Evolutionary conservation across 2,888 invertebrate species (phyloP).

Genomic region (Campopleginae sp.): DNA sequence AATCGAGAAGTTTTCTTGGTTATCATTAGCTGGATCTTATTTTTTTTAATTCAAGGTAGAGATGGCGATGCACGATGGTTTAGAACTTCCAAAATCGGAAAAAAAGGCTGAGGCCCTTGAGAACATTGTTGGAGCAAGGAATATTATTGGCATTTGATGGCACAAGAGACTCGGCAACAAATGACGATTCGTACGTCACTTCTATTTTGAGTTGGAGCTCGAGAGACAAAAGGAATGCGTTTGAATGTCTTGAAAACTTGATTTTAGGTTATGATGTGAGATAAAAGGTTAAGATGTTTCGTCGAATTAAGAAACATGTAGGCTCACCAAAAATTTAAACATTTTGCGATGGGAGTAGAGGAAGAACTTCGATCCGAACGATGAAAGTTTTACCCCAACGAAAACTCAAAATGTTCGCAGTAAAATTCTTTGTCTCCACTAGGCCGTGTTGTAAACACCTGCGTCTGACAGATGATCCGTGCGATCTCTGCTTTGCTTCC

Average conservation of each 20-base stretch:
- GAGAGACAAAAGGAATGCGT: background rate
- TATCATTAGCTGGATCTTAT: background rate
- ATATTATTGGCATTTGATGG: background rate
- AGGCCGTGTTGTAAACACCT: slow-evolving; percentile 43
- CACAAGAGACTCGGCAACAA: background rate
- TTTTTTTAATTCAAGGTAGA: too few relatives aligned
- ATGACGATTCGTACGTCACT: background rate
- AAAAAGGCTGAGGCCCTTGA: background rate
- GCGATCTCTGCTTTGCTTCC: background rate
- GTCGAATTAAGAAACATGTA: background rate
- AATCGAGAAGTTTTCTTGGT: background rate
- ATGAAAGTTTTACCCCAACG: background rate
- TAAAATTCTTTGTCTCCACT: slow-evolving; percentile 6
- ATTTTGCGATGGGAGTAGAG: slow-evolving; percentile 68
- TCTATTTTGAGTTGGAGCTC: slow-evolving; percentile 1
- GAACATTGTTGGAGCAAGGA: background rate
- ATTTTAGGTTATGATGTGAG: background rate
- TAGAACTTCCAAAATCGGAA: background rate
- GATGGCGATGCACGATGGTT: background rate
- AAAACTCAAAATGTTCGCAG: slow-evolving; percentile 7
- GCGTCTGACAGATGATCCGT: slow-evolving; percentile 45
- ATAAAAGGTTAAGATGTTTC: background rate
- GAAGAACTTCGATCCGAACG: slow-evolving; percentile 31
- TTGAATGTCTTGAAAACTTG: background rate
- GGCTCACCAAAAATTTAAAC: slow-evolving; percentile 79